Evolutionary conservation across 1,140 invertebrate genomes (phyloP).

Genomic region (Lanistes nyassanus): DNA sequence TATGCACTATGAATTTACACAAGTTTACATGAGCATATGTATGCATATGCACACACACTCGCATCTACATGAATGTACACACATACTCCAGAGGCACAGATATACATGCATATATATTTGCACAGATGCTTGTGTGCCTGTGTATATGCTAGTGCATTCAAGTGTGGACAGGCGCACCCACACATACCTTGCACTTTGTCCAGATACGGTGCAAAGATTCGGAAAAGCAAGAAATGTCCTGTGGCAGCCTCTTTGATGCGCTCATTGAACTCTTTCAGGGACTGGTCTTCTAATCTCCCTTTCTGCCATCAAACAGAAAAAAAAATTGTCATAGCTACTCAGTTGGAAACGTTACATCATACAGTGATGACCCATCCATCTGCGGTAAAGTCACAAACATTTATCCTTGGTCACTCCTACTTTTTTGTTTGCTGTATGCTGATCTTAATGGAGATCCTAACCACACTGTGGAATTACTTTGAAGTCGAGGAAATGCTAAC

Average conservation of each 20-base stretch:
- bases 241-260: neutral
- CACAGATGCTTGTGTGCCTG: neutral
- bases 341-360: too few species aligned
- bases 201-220: constrained; percentile 8
- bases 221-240: constrained; percentile 6
- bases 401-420: too few species aligned
- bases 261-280: neutral
- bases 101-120: neutral
- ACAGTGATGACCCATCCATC: too few species aligned
- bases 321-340: too few species aligned
- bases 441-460: too few species aligned
- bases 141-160: neutral
- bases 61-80: neutral
- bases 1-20: too few species aligned
- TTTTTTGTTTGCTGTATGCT: too few species aligned
- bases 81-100: neutral
- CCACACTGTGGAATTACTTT: too few species aligned
- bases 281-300: neutral
- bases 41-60: neutral
- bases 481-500: too few species aligned
- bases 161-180: neutral
- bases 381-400: too few species aligned
- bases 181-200: neutral
- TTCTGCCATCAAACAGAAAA: neutral
- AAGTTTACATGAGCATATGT: neutral